These are phyloP conservation scores for Himalopsyche anomala DNA, from an alignment of 2,888 invertebrate species.

Conservation along the genomic window DNA sequence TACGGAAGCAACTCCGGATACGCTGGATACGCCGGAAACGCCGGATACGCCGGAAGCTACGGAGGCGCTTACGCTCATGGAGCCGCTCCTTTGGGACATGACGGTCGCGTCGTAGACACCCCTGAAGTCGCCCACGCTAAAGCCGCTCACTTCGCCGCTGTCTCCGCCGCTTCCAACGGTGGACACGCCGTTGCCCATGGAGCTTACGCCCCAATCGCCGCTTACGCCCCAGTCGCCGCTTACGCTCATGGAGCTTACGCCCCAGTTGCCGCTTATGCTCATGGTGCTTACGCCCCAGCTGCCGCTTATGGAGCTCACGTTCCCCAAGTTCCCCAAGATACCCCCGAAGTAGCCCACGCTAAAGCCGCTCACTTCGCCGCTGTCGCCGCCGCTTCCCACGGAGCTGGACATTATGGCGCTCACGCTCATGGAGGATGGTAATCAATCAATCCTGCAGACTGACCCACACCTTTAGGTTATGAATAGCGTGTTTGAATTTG, in stretches of 20 bases:
- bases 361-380: slow-evolving; percentile 60
- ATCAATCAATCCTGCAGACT: background rate
- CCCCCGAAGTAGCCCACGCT: slow-evolving; percentile 58
- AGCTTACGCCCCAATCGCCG: slow-evolving; percentile 47
- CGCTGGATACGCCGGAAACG: slow-evolving; percentile 71
- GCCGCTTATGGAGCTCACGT: background rate
- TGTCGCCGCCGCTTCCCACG: slow-evolving; percentile 22
- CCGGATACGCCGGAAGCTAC: slow-evolving; percentile 70
- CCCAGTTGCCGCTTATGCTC: background rate
- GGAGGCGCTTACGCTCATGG: slow-evolving; percentile 65
- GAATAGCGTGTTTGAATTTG: no score
- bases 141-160: slow-evolving; percentile 78
- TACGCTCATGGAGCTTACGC: slow-evolving; percentile 63
- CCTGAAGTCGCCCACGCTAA: slow-evolving; percentile 80
- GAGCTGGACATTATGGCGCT: background rate
- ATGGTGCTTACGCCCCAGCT: slow-evolving; percentile 69
- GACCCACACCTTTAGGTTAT: background rate
- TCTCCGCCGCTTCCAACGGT: slow-evolving; percentile 68
- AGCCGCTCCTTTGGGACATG: slow-evolving; percentile 55
- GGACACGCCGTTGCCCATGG: slow-evolving; percentile 69
- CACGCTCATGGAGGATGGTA: background rate
- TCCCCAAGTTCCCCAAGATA: slow-evolving; percentile 37
- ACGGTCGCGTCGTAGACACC: slow-evolving; percentile 77
- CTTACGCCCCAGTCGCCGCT: slow-evolving; percentile 24
- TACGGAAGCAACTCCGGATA: slow-evolving; percentile 37